Percentiles rank a stretch among this genome's conserved stretches.
phyloP scores from a whole-genome alignment of 2,888 invertebrate species.

The Drosophila robusta region DNA sequence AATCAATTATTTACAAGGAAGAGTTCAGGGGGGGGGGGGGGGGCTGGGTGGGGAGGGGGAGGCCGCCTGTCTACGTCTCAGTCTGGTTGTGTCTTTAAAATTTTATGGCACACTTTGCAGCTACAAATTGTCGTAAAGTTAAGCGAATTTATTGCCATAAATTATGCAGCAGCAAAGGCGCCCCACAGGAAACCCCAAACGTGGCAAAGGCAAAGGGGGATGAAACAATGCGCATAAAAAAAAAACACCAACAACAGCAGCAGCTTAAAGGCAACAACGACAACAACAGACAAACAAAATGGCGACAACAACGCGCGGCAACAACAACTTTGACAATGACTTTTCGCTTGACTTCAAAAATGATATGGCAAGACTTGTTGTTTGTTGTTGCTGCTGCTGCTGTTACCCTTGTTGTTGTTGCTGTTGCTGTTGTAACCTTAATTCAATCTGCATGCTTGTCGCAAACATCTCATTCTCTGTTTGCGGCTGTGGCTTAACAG shows the following conservation, averaged over 20 bases:
- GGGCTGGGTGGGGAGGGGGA: conserved; percentile 47
- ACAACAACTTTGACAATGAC: conserved; percentile 73
- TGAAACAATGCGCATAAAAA: conserved; percentile 70
- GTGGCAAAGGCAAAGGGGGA: conserved; percentile 1
- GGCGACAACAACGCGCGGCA: conserved; percentile 8
- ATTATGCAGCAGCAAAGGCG: conserved; percentile 69
- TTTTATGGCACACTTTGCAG: conserved; percentile 73
- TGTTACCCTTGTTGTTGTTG: conserved; percentile 16
- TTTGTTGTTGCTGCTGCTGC: conserved; percentile 25
- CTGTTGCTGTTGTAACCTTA: conserved; percentile 54
- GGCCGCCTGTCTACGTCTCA: conserved; percentile 11
- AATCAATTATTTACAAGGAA: conserved; percentile 52
- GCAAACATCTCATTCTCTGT: conserved; percentile 42
- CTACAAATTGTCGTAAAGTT: conserved; percentile 81
- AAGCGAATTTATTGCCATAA: conserved; percentile 81
- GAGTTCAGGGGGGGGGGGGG: neutral
- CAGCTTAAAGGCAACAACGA: conserved; percentile 17
- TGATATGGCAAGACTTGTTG: conserved; percentile 45
- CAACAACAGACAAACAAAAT: conserved; percentile 7
- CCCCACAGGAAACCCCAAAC: neutral
- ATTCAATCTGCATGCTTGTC: conserved; percentile 69
- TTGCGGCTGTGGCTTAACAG: conserved; percentile 32
- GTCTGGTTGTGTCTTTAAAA: conserved; percentile 15
- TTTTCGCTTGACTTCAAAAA: conserved; percentile 69
- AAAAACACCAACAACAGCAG: conserved; percentile 30